phyloP scores from a whole-genome alignment of 2,797 vertebrate genomes.

The Parambassis ranga region DNA sequence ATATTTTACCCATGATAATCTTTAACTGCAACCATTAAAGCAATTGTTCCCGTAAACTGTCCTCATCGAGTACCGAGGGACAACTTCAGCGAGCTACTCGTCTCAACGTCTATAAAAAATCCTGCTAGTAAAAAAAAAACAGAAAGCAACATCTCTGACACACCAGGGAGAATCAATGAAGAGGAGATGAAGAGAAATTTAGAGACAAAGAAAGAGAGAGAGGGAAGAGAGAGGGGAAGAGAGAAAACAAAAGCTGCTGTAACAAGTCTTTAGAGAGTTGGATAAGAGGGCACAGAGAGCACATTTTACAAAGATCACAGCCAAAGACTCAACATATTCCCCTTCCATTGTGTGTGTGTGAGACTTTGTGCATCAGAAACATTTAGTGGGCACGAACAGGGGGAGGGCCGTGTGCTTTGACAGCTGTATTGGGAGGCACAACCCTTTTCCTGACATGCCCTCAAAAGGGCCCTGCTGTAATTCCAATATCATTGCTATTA shows the following conservation, averaged over 20 bases:
- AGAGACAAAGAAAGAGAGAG: slow-evolving; percentile 66
- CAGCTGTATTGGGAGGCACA: slow-evolving; percentile 73
- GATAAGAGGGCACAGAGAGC: slow-evolving; percentile 76
- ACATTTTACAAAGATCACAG: slow-evolving; percentile 75
- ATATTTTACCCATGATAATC: slow-evolving; percentile 63
- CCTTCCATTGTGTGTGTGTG: slow-evolving; percentile 42
- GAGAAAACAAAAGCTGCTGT: slow-evolving; percentile 77
- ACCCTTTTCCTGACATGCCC: slow-evolving; percentile 60
- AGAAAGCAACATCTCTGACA: slow-evolving; percentile 67
- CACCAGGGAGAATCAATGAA: slow-evolving; percentile 77
- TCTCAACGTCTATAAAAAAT: slow-evolving; percentile 38
- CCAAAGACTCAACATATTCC: slow-evolving; percentile 70
- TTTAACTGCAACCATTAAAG: slow-evolving; percentile 58
- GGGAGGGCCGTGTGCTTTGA: slow-evolving; percentile 62
- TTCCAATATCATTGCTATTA: slow-evolving; percentile 83
- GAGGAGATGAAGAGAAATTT: slow-evolving; percentile 75
- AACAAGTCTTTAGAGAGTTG: slow-evolving; percentile 78
- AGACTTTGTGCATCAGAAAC: slow-evolving; percentile 40
- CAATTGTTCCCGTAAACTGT: slow-evolving; percentile 54
- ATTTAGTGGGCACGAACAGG: slow-evolving; percentile 52
- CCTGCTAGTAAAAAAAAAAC: slow-evolving; percentile 50
- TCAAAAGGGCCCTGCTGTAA: slow-evolving; percentile 75
- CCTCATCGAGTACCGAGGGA: slow-evolving; percentile 58
- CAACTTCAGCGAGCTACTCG: slow-evolving; percentile 52
- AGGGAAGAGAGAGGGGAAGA: slow-evolving; percentile 52